Base-by-base conservation (phyloP, 2,888 invertebrate genomes). In the Dyspetes luteomarginatus region DNA sequence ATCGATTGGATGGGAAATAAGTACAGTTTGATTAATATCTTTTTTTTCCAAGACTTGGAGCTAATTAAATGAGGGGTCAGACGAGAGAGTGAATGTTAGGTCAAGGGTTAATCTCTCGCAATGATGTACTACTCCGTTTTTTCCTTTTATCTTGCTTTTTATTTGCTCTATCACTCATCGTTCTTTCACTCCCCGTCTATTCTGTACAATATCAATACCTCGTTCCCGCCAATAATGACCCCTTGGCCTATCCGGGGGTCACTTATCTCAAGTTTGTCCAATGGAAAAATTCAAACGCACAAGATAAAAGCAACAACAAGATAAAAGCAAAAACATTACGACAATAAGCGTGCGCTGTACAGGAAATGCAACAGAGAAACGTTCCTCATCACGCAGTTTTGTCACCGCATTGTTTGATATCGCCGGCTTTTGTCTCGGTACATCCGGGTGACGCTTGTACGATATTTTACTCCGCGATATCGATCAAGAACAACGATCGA, bases 341-440 rank as follows among this genome's bases (percentile, higher is more conserved):
- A 24, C n/a, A 30, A 55, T 56, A 17, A 48, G 15, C 48, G 4
- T 17, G 5, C 15, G 4, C 56, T 19, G 45, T 56, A 67, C 45
- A 55, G 62, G 26, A 78, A 74, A 41, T 72, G 19, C 58, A 30
- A 41, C 78, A 12, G 12, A 50, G 17, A 56, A 36, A 48, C 45
- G 41, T 65, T 69, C 62, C 36, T 50, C 22, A 28, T 55, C 28
- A 41, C 73, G 62, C 65, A 15, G 22, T 36, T 78, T 62, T 81
- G 62, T 74, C 83, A 79, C 83, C 84, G n/a, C n/a, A 85, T 83
- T 81, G 83, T 76, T 77, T 75, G 74, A 81, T 77, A 79, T 78
- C 68, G 78, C 78, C 62, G 75, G 81, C n/a, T n/a, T n/a, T 72
- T 56, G 52, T 60, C 71, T n/a, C 45, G 45, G 45, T 45, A 81